These are phyloP conservation scores for Thamnophis elegans DNA, from an alignment of 2,797 vertebrate species.

Conservation along the genomic window DNA sequence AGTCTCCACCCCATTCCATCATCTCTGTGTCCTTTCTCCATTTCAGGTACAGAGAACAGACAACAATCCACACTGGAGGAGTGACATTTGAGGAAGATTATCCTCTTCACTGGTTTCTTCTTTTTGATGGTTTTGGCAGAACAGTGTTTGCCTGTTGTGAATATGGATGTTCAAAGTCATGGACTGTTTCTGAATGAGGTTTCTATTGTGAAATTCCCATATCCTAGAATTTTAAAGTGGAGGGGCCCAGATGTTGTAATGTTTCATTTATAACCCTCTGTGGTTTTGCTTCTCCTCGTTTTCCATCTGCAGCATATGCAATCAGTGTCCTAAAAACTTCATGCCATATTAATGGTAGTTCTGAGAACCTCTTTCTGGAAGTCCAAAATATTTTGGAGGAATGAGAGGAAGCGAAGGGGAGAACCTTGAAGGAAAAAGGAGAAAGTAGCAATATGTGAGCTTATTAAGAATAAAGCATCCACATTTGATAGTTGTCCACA, in stretches of 20 bases:
- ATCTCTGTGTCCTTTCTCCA: neutral
- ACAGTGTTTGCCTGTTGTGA: neutral
- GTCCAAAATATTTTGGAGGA: neutral
- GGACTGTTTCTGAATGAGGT: neutral
- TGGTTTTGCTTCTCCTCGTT: neutral
- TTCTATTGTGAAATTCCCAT: neutral
- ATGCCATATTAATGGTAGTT: neutral
- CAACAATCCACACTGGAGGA: neutral
- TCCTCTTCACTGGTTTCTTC: neutral
- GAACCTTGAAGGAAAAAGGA: neutral
- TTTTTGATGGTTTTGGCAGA: neutral
- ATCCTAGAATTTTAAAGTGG: neutral
- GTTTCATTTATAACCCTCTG: neutral
- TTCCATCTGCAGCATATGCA: neutral
- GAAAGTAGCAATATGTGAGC: neutral
- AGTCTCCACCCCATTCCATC: too few relatives aligned
- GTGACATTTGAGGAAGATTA: neutral
- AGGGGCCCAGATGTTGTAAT: neutral
- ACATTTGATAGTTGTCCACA: neutral
- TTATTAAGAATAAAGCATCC: neutral
- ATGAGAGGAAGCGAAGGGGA: neutral
- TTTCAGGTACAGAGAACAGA: neutral
- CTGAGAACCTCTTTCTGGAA: neutral
- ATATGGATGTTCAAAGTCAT: neutral
- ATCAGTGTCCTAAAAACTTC: neutral